Base-by-base conservation (phyloP, 2,797 vertebrate species). In the Gymnothorax javanicus region DNA sequence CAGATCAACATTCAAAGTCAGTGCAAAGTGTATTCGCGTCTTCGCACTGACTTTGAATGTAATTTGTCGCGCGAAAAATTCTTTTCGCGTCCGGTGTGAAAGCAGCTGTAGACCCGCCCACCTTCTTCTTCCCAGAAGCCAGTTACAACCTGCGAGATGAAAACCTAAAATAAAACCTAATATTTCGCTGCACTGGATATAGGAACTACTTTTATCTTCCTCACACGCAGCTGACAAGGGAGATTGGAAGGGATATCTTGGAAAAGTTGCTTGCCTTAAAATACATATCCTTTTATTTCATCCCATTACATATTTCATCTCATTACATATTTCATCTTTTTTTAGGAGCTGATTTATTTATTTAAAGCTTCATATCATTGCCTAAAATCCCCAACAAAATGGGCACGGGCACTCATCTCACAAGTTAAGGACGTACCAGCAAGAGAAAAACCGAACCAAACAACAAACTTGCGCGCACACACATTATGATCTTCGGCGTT, bases 41-140 rank as follows among this genome's bases (percentile, higher is more conserved):
- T n/a, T n/a, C n/a, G n/a, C n/a, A n/a, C n/a, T n/a, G n/a, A n/a
- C n/a, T n/a, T n/a, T n/a, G n/a, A n/a, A n/a, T n/a, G n/a, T n/a
- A n/a, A n/a, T n/a, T n/a, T n/a, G n/a, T n/a, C n/a, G n/a, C n/a
- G n/a, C n/a, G n/a, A n/a, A n/a, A n/a, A n/a, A n/a, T n/a, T n/a
- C n/a, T n/a, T n/a, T n/a, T n/a, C n/a, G n/a, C n/a, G n/a, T n/a
- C n/a, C n/a, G n/a, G n/a, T n/a, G n/a, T n/a, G n/a, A n/a, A n/a
- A n/a, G n/a, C n/a, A n/a, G 33, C 33, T 43, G 43, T 77, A 81
- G 54, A 84, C 69, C 54, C 85, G 12, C 79, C 20, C 58, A n/a
- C 27, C 75, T 81, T 88, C 87, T 88, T 83, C 75, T 88, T 88
- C 87, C 87, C 87, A 75, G n/a, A 82, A 88, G 58, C 12, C 87